Base-by-base conservation (phyloP, 2,888 invertebrate species). In the Phaedon cochleariae region DNA sequence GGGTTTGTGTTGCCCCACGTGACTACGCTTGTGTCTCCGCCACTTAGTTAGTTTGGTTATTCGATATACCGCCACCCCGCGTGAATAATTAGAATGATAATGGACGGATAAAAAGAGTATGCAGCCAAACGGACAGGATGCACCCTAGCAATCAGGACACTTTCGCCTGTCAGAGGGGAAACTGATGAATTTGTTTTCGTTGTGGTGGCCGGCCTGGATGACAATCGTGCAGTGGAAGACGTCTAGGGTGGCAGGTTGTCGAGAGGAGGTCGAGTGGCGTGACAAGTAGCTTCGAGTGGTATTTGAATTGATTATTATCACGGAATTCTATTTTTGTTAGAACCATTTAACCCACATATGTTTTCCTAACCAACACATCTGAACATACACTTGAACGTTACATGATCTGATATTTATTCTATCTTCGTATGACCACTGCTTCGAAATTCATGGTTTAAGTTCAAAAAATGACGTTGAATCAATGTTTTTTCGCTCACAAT, bases 21-120 rank as follows among this genome's bases (percentile, higher is more conserved):
- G n/a, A 60, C 61, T 69, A 57, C 54, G 17, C 18, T 17, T 29
- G 73, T 77, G 76, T 71, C 80, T 78, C 80, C 76, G 82, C 82
- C 82, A 82, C 83, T 83, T 83, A 82, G 83, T 81, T 82, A 79
- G 80, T 81, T 81, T 77, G 82, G 83, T 82, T 81, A 82, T 81
- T 77, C 73, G 82, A 83, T 81, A 80, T 78, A 75, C 70, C 75
- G 68, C 74, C 74, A 69, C 76, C 78, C 77, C 78, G 77, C 79
- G 79, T 78, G 79, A 81, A 83, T 84, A 83, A 84, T 84, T 84
- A 83, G 82, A 83, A 83, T 83, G 81, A 84, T 84, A 84, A 84
- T 84, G 79, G 82, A 76, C 76, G 81, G 80, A 82, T 80, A 82
- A 83, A 83, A 83, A 82, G 80, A 80, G 80, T 79, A 79, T 76